Base-by-base conservation (phyloP, 2,888 invertebrate species). In the Ligdia adustata region DNA sequence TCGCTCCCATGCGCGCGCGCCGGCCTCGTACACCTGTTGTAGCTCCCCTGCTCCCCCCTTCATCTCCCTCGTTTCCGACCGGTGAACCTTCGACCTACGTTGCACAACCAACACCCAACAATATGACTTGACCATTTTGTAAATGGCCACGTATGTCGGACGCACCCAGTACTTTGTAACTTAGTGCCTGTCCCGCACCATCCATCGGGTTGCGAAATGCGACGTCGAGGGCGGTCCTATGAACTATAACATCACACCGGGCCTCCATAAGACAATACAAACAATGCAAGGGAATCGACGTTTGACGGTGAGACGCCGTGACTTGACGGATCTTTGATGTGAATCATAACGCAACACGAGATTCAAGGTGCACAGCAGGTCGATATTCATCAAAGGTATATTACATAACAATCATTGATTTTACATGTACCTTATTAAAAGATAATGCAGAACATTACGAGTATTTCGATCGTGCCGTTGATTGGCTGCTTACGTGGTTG, bases 1-100 rank as follows among this genome's bases (percentile, higher is more conserved):
- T 69, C 72, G 73, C 75, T 79, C 77, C 75, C 81, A 82, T 81
- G 77, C 72, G 79, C 74, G 65, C 66, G 65, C 77, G 71, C 69
- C 66, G 77, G 74, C 82, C 80, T 80, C 78, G 79, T 74, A 71
- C 84, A 83, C 83, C 86, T 85, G 83, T 79, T 75, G 72, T 68
- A 66, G 62, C 68, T 64, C 68, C 66, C 68, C 64, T 55, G 64
- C 60, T 66, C 53, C 57, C 51, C 57, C 3, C 22, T 22, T 4
- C 22, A 3, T 16, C 16, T n/a, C 16, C 31, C 49, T 56, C 55
- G 18, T 54, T 51, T 52, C 57, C 53, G 44, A 52, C 52, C 46
- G 49, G 43, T 41, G 55, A 62, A 62, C 67, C 67, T 66, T 56
- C 52, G 59, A 52, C 60, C 60, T 46, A 49, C 56, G 64, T 82